A percentile compares a stretch with the other conserved stretches of the same genome.
Evolutionary conservation across 2,888 invertebrate species (phyloP).

Genomic region (Brenthis daphne): DNA sequence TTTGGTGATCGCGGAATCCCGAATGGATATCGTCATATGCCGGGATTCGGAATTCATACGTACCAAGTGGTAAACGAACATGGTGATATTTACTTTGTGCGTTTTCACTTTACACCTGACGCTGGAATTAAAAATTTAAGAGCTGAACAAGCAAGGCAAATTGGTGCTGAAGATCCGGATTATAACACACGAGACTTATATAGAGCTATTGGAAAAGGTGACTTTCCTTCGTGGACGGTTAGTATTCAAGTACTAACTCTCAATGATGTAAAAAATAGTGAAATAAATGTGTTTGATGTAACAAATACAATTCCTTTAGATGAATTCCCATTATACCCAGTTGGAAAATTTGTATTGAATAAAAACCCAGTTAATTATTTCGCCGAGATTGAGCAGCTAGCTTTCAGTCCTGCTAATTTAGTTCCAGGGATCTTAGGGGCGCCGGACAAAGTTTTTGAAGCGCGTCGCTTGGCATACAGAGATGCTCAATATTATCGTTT

Average conservation of each 20-base stretch:
- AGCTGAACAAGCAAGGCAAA: conserved; percentile 83
- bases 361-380: conserved; percentile 95
- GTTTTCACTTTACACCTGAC: conserved; percentile 94
- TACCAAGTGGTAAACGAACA: conserved; percentile 91
- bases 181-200: conserved; percentile 92
- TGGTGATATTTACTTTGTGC: conserved; percentile 87
- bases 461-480: conserved; percentile 90
- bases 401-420: conserved; percentile 92
- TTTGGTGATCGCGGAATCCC: conserved; percentile 95
- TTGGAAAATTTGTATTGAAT: conserved; percentile 91
- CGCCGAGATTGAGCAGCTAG: conserved; percentile 94
- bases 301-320: conserved; percentile 91
- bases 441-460: conserved; percentile 94
- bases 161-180: conserved; percentile 90
- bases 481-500: conserved; percentile 93
- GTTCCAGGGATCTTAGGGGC: conserved; percentile 95
- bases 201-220: conserved; percentile 89
- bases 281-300: conserved; percentile 94
- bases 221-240: conserved; percentile 88
- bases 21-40: conserved; percentile 94
- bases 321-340: conserved; percentile 90
- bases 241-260: conserved; percentile 91
- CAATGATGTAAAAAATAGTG: conserved; percentile 87
- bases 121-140: conserved; percentile 91
- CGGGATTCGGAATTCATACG: conserved; percentile 95